These are phyloP conservation scores for Hippotragus niger DNA, from an alignment of 2,113 vertebrate genomes.

Conservation along the genomic window DNA sequence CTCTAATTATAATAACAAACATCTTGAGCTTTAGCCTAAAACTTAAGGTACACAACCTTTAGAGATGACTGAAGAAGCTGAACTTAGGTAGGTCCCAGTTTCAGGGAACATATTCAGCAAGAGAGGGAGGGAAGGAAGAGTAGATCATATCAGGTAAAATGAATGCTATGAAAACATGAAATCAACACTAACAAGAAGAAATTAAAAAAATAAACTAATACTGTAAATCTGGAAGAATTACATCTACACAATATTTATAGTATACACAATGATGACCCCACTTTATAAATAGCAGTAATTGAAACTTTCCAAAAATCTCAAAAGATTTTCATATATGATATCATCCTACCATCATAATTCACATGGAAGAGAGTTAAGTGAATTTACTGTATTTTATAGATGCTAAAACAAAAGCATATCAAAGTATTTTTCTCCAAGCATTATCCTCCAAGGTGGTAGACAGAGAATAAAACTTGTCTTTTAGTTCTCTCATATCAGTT, in stretches of 20 bases:
- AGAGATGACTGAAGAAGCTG: background rate
- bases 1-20: conserved; percentile 33
- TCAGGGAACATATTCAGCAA: background rate
- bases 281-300: background rate
- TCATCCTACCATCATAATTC: background rate
- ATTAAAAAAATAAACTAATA: background rate
- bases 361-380: background rate
- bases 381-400: background rate
- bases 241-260: background rate
- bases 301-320: background rate
- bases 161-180: background rate
- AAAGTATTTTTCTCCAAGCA: background rate
- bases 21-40: background rate
- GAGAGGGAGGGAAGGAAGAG: background rate
- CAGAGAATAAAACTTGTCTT: background rate
- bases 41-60: background rate
- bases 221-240: background rate
- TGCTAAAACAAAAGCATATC: background rate
- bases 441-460: background rate
- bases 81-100: background rate
- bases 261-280: background rate
- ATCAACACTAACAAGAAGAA: background rate
- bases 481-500: background rate
- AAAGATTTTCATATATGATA: background rate
- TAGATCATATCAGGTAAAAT: background rate